A percentile compares a stretch with the other conserved stretches of the same genome.
Evolutionary conservation across 2,113 vertebrate species (phyloP).

Genomic region (Clinocottus analis): DNA sequence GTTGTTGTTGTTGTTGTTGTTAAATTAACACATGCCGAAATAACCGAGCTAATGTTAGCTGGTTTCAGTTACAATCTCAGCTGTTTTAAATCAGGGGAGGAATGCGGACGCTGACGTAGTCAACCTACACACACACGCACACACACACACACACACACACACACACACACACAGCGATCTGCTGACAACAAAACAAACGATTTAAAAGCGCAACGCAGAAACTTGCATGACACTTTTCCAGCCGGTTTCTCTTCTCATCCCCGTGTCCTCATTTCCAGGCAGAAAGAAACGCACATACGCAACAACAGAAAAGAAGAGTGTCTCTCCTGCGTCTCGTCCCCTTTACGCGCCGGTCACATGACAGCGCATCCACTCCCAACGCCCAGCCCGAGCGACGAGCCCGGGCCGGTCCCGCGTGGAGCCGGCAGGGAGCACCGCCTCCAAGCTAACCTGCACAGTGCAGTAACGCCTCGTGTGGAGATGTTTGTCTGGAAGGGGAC

Average conservation of each 20-base stretch:
- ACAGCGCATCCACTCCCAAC: slow-evolving; percentile 61
- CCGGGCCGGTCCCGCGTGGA: neutral
- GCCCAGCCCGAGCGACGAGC: neutral
- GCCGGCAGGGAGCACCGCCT: too few relatives aligned
- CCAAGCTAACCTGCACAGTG: neutral
- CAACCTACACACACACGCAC: too few relatives aligned
- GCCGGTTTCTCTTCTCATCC: neutral
- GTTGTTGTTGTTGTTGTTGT: neutral
- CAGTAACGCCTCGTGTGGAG: neutral
- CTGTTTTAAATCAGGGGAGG: slow-evolving; percentile 69
- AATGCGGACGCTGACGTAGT: slow-evolving; percentile 78
- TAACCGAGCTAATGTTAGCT: slow-evolving; percentile 11
- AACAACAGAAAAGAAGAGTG: neutral
- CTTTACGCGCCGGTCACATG: slow-evolving; percentile 74
- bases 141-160: too few relatives aligned
- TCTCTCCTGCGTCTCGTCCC: slow-evolving; percentile 4
- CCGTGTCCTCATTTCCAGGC: neutral
- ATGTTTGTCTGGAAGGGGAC: neutral
- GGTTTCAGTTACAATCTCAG: slow-evolving; percentile 46
- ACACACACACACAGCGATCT: neutral
- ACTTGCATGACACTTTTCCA: neutral
- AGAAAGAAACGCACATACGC: too few relatives aligned
- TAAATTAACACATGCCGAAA: fast-evolving
- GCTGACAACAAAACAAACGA: neutral
- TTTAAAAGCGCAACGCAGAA: neutral